Conservation (phyloP, 2,113 vertebrate genomes). For the Oostethus manadensis region DNA sequence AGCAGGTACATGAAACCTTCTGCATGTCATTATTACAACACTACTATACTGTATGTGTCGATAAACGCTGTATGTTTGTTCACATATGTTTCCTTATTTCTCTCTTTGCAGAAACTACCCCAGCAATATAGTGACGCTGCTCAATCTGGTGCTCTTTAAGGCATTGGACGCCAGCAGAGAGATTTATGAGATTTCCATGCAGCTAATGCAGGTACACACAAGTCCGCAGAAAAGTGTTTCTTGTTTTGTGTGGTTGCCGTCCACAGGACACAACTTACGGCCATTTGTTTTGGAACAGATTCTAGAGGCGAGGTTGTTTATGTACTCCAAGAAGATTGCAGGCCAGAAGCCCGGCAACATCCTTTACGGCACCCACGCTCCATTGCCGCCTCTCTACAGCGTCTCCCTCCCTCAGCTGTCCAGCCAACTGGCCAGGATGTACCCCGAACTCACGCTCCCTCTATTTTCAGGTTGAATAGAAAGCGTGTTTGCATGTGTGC, state of each 20-base stretch:
- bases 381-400: slow-evolving; percentile 89
- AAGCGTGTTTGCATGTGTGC: slow-evolving; percentile 13
- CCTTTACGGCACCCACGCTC: slow-evolving; percentile 86
- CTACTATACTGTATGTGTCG: background rate
- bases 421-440: slow-evolving; percentile 88
- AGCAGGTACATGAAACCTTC: slow-evolving; percentile 79
- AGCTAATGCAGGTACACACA: slow-evolving; percentile 87
- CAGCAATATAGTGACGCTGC: slow-evolving; percentile 87
- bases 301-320: slow-evolving; percentile 87
- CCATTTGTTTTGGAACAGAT: slow-evolving; percentile 70
- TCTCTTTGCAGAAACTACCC: slow-evolving; percentile 83
- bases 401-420: slow-evolving; percentile 88
- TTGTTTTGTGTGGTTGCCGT: background rate
- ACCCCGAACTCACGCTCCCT: slow-evolving; percentile 93
- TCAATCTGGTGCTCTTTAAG: slow-evolving; percentile 96
- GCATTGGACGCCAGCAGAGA: slow-evolving; percentile 92
- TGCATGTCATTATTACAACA: background rate
- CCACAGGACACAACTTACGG: background rate
- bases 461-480: slow-evolving; percentile 84
- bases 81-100: too few species aligned
- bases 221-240: background rate
- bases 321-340: slow-evolving; percentile 87
- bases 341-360: slow-evolving; percentile 86
- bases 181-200: slow-evolving; percentile 97
- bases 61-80: background rate